phyloP scores from a whole-genome alignment of 2,888 invertebrate genomes.

The Allygus modestus region DNA sequence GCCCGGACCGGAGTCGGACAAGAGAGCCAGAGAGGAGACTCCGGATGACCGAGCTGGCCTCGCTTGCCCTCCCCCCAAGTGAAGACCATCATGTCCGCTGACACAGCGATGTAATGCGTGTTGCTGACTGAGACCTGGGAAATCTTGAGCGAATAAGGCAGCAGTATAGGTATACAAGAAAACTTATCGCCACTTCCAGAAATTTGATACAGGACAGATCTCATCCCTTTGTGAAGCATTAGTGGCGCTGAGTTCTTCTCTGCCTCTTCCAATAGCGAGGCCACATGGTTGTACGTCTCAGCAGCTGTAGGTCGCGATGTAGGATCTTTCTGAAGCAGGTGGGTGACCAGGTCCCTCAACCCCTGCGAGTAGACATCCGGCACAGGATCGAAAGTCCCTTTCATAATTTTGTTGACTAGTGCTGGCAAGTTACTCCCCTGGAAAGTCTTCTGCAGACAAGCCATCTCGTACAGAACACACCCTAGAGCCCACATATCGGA shows the following conservation, averaged over 20 bases:
- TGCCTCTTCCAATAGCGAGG: not conserved
- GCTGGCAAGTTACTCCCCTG: slow-evolving; percentile 85
- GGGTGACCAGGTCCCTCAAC: slow-evolving; percentile 80
- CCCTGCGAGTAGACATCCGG: slow-evolving; percentile 81
- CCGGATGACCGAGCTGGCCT: slow-evolving; percentile 82
- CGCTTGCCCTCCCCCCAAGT: slow-evolving; percentile 83
- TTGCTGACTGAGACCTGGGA: slow-evolving; percentile 77
- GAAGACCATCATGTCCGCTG: slow-evolving; percentile 79
- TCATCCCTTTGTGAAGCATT: slow-evolving; percentile 62
- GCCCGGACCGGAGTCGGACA: slow-evolving; percentile 80
- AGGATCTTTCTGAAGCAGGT: slow-evolving; percentile 81
- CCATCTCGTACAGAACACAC: slow-evolving; percentile 87
- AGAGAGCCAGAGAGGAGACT: slow-evolving; percentile 76
- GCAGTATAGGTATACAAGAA: slow-evolving; percentile 77
- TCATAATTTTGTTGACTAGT: slow-evolving; percentile 85
- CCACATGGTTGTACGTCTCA: slow-evolving; percentile 74
- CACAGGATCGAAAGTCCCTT: slow-evolving; percentile 81
- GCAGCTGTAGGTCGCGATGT: slow-evolving; percentile 80
- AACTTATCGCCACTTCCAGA: slow-evolving; percentile 77
- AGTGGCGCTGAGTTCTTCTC: not conserved
- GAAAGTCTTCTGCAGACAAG: slow-evolving; percentile 84
- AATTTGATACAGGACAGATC: slow-evolving; percentile 79
- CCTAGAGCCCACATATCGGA: slow-evolving; percentile 89
- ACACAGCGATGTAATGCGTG: slow-evolving; percentile 77
- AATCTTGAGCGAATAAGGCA: slow-evolving; percentile 78